Evolutionary conservation across 2,797 vertebrate genomes (phyloP), one percentile per base, ranked within the genome.

Genomic region (Phoebastria nigripes): DNA sequence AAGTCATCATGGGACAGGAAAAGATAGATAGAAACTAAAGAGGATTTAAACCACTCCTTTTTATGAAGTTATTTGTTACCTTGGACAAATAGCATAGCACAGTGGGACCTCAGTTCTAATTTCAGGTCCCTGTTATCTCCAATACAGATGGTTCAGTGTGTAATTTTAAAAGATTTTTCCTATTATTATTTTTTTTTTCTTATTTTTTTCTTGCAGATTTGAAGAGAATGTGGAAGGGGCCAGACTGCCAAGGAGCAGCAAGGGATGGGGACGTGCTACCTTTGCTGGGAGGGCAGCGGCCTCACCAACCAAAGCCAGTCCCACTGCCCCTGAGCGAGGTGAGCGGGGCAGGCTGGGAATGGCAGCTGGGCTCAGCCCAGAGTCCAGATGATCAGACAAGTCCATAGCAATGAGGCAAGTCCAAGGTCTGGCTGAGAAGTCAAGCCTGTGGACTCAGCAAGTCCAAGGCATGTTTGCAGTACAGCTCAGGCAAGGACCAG

Each of bases 251-350:
- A 42, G 31, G 31, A 95, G 17, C 21, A 82, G 49, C 21, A 19
- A 82, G 22, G n/a, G 14, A 7, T n/a, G 19, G 26, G 31, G 21
- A 44, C 0, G 0, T 44, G 28, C 4, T 21, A 6, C 7, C 11
- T 88, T 52, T 56, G 19, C 20, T 19, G 13, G 4, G 8, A 61
- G 49, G 15, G 14, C 54, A 67, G 31, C 41, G 49, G 8, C 37
- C 21, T 86, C 35, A 26, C 15, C 2, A 1, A 17, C 6, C 28
- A 12, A 15, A 9, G 18, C 5, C 52, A 42, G 61, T 13, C 10
- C 18, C 28, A 11, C 11, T n/a, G 37, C 24, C 29, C 11, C 31
- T 24, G 41, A 26, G 15, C 0, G 1, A 56, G 15, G 25, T 9
- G 20, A 51, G 49, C 1, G 1, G 11, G 1, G 13, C 21, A 44